A percentile compares a stretch with the other conserved stretches of the same genome.
Conservation (phyloP, 2,888 invertebrate species). For the Catotricha subobsoleta region DNA sequence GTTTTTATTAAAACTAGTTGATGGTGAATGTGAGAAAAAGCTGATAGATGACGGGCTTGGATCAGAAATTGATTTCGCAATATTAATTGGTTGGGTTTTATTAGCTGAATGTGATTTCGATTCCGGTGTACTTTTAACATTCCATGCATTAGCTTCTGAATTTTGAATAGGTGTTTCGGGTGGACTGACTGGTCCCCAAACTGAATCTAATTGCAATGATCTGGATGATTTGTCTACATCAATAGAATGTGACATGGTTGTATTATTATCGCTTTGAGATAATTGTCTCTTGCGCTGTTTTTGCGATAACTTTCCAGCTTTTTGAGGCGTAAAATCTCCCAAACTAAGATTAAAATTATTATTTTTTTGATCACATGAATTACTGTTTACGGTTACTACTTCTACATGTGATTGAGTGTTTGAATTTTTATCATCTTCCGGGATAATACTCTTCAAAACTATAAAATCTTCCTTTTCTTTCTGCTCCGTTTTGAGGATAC, state of each 20-base stretch:
- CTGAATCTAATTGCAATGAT: slow-evolving; percentile 6
- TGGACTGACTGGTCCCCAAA: slow-evolving; percentile 16
- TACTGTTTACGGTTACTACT: too few species aligned
- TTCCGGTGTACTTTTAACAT: not conserved
- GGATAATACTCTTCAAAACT: not conserved
- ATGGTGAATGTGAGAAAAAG: not conserved
- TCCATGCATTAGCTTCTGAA: not conserved
- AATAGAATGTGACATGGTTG: slow-evolving; percentile 19
- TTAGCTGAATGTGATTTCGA: slow-evolving; percentile 5
- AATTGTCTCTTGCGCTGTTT: slow-evolving; percentile 37
- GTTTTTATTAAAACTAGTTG: not conserved
- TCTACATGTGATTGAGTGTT: too few species aligned
- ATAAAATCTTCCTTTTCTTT: slow-evolving; percentile 5
- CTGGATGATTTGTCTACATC: slow-evolving; percentile 6
- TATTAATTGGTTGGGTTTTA: slow-evolving; percentile 2
- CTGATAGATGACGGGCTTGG: not conserved
- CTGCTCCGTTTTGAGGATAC: slow-evolving; percentile 31
- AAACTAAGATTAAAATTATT: slow-evolving; percentile 17
- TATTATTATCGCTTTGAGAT: slow-evolving; percentile 20
- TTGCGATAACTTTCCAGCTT: slow-evolving; percentile 33
- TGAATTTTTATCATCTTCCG: too few species aligned
- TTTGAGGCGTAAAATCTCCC: slow-evolving; percentile 19
- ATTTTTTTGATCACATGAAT: too few species aligned
- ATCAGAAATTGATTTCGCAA: not conserved
- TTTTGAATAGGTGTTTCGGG: too few species aligned